phyloP scores from a whole-genome alignment of 2,888 invertebrate species.

The Dicyrtomina minuta region DNA sequence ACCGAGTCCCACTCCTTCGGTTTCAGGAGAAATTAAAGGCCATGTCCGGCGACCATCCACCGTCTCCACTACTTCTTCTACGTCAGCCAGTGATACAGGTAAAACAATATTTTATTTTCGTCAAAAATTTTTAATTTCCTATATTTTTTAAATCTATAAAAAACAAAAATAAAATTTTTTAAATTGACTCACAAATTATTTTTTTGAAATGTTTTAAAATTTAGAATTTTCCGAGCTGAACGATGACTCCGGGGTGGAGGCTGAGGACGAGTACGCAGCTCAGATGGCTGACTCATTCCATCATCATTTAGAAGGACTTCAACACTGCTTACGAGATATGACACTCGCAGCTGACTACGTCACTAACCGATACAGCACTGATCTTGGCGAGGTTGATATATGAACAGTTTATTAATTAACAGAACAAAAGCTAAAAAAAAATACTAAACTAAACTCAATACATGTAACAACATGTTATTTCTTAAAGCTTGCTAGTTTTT shows the following conservation, averaged over 20 bases:
- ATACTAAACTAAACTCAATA: no score
- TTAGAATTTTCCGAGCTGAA: slow-evolving; percentile 55
- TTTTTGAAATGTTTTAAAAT: no score
- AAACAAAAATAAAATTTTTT: no score
- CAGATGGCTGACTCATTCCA: slow-evolving; percentile 73
- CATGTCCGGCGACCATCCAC: slow-evolving; percentile 74
- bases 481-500: no score
- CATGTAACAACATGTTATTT: no score
- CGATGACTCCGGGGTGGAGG: slow-evolving; percentile 63
- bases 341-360: slow-evolving; percentile 85
- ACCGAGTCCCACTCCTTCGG: slow-evolving; percentile 26
- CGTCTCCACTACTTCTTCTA: slow-evolving; percentile 68
- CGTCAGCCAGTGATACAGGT: slow-evolving; percentile 65
- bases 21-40: slow-evolving; percentile 56
- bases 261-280: slow-evolving; percentile 55
- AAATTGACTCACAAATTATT: no score
- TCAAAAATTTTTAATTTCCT: slow-evolving; percentile 61
- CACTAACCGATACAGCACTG: slow-evolving; percentile 84
- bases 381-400: slow-evolving; percentile 65
- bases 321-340: slow-evolving; percentile 79
- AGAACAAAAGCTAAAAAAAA: no score
- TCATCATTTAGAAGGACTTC: slow-evolving; percentile 75
- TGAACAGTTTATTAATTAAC: no score
- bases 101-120: no score
- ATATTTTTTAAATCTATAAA: no score